Conservation (phyloP, 2,888 invertebrate genomes). For the Tenthredo scrophulariae region DNA sequence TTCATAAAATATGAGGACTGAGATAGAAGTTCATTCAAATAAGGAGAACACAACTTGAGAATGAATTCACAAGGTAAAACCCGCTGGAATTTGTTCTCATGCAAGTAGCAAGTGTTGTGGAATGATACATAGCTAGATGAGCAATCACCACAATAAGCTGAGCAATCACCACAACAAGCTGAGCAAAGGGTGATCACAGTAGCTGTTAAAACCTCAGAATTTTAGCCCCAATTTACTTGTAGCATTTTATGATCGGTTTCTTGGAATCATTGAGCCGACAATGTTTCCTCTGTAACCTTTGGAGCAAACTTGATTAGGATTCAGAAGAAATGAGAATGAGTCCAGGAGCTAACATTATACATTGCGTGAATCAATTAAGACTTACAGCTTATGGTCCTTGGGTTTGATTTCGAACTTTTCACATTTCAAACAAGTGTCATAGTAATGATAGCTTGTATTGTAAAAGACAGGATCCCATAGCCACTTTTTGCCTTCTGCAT, state of each 20-base stretch:
- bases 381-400: background rate
- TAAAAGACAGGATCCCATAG: background rate
- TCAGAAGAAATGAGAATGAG: background rate
- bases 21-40: background rate
- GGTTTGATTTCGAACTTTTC: background rate
- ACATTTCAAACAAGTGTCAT: background rate
- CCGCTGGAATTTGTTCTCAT: background rate
- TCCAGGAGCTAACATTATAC: background rate
- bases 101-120: background rate
- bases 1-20: background rate
- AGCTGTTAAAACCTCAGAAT: background rate
- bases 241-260: background rate
- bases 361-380: background rate
- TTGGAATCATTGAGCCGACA: background rate
- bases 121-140: background rate
- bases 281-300: background rate
- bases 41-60: background rate
- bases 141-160: background rate
- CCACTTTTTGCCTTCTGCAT: slow-evolving; percentile 26
- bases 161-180: background rate
- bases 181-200: background rate
- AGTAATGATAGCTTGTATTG: slow-evolving; percentile 15
- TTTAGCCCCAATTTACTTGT: background rate
- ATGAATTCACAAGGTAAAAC: background rate
- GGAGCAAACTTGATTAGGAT: background rate